These are phyloP conservation scores for Dolichallabes microphthalmus DNA, from an alignment of 2,113 vertebrate genomes.

Conservation along the genomic window DNA sequence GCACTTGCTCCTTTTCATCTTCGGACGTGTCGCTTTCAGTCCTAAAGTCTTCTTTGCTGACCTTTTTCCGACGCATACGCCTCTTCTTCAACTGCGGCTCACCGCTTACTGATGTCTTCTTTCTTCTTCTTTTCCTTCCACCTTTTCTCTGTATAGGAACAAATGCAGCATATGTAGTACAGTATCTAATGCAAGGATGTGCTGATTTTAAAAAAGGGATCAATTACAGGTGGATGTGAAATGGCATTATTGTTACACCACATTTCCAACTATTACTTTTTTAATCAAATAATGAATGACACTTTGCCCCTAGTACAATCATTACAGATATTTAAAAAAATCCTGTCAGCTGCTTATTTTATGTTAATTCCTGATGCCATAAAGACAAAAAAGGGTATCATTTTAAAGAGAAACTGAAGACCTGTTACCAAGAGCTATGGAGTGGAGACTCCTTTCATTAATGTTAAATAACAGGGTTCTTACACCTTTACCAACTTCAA, in stretches of 20 bases:
- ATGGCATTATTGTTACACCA: neutral
- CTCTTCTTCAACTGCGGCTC: conserved; percentile 23
- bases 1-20: conserved; percentile 39
- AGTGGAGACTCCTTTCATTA: neutral
- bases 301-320: neutral
- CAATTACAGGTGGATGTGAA: neutral
- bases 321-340: too few relatives aligned
- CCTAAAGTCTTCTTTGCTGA: neutral
- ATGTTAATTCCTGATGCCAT: neutral
- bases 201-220: neutral
- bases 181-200: neutral
- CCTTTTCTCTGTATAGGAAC: neutral
- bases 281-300: neutral
- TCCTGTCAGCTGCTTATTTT: too few relatives aligned
- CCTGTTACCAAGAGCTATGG: neutral
- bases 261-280: too few relatives aligned
- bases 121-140: neutral
- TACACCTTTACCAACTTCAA: too few relatives aligned
- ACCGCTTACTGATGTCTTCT: neutral
- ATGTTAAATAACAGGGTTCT: too few relatives aligned
- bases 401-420: neutral
- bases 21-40: conserved; percentile 8
- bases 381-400: neutral
- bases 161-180: neutral
- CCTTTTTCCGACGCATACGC: conserved; percentile 5